Evolutionary conservation across 2,113 vertebrate genomes (phyloP).

Genomic region (Epinephelus fuscoguttatus): DNA sequence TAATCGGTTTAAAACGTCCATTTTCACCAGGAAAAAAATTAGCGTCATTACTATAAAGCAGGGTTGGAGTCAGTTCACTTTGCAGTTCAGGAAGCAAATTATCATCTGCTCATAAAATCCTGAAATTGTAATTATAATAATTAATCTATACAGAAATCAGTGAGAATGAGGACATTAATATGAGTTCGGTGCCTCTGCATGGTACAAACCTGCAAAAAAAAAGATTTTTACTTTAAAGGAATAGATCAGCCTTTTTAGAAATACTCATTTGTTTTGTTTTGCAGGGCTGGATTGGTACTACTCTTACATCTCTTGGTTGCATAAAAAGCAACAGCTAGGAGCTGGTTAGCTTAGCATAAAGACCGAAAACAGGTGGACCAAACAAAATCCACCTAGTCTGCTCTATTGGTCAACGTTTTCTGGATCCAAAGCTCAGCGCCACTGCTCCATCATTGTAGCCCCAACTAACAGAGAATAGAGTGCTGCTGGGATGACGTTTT

Average conservation of each 20-base stretch:
- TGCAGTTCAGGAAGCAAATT: conserved; percentile 38
- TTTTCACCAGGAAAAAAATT: conserved; percentile 18
- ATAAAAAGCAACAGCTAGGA: neutral
- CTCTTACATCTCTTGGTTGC: neutral
- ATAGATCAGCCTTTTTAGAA: neutral
- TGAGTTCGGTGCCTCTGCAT: neutral
- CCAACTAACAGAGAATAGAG: too few relatives aligned
- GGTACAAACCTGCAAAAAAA: neutral
- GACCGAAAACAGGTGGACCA: neutral
- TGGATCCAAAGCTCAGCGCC: too few relatives aligned
- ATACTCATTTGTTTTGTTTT: neutral
- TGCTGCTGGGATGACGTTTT: too few relatives aligned
- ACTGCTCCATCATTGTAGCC: too few relatives aligned
- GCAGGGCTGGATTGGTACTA: neutral
- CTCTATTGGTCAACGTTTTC: too few relatives aligned
- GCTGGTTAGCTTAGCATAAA: neutral
- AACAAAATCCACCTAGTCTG: neutral
- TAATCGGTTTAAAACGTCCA: conserved; percentile 30
- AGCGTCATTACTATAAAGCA: conserved; percentile 38
- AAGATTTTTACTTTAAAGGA: neutral
- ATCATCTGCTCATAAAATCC: conserved; percentile 23
- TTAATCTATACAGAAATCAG: conserved; percentile 17
- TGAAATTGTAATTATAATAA: conserved; percentile 48
- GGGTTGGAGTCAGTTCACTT: conserved; percentile 4
- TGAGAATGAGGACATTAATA: conserved; percentile 11